Evolutionary conservation across 2,888 invertebrate genomes (phyloP).

Genomic region (Villa cingulata): DNA sequence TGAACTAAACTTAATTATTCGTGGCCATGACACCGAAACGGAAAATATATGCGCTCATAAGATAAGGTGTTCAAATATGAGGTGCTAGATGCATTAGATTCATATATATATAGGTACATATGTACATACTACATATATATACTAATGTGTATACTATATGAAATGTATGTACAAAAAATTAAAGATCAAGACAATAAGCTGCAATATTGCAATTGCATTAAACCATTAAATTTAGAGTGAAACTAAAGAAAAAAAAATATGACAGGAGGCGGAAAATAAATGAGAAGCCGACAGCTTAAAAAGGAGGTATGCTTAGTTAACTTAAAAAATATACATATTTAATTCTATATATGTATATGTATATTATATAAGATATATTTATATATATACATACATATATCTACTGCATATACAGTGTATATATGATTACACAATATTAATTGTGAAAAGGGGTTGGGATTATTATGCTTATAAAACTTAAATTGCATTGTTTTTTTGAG

Average conservation of each 20-base stretch:
- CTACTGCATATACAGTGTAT: too few species aligned
- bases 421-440: neutral
- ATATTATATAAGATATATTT: too few species aligned
- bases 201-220: too few species aligned
- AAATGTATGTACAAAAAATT: too few species aligned
- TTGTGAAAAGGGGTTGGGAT: neutral
- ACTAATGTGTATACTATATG: too few species aligned
- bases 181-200: too few species aligned
- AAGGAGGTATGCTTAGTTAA: neutral
- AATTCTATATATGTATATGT: too few species aligned
- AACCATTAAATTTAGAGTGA: too few species aligned
- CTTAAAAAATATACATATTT: neutral
- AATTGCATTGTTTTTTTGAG: neutral
- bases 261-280: neutral
- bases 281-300: neutral
- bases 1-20: constrained; percentile 6
- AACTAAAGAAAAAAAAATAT: neutral
- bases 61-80: too few species aligned
- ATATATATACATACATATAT: too few species aligned
- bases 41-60: neutral
- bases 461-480: neutral
- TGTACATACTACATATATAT: too few species aligned
- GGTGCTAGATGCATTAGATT: neutral
- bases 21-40: constrained; percentile 6
- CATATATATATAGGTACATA: neutral